Evolutionary conservation across 2,888 invertebrate species (phyloP).

Genomic region (Leucophora obtusa): DNA sequence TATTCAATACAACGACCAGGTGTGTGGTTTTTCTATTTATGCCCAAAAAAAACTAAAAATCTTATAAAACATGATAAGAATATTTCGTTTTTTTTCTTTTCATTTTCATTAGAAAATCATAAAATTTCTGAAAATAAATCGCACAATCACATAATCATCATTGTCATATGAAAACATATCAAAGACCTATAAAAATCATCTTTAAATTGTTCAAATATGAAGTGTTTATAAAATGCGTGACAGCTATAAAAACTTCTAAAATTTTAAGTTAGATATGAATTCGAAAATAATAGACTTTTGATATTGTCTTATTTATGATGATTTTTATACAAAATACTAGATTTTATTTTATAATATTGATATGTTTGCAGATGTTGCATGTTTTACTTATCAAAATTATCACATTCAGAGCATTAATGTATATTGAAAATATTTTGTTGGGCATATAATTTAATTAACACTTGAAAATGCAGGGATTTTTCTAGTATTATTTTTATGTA

Average conservation of each 20-base stretch:
- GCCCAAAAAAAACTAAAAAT: constrained; percentile 29
- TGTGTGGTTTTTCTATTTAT: constrained; percentile 56
- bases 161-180: constrained; percentile 70
- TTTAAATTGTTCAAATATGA: constrained; percentile 49
- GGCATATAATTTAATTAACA: constrained; percentile 49
- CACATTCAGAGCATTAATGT: constrained; percentile 35
- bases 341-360: constrained; percentile 17
- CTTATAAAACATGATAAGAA: constrained; percentile 53
- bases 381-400: constrained; percentile 32
- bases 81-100: constrained; percentile 7
- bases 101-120: constrained; percentile 38
- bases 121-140: constrained; percentile 38
- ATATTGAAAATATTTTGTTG: not conserved
- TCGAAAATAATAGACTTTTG: constrained; percentile 51
- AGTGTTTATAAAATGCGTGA: constrained; percentile 69
- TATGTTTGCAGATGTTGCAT: constrained; percentile 64
- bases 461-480: constrained; percentile 9
- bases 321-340: not conserved
- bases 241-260: constrained; percentile 68
- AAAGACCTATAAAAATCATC: constrained; percentile 68
- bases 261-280: constrained; percentile 32
- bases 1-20: constrained; percentile 51
- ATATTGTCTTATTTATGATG: constrained; percentile 34
- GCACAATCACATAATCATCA: constrained; percentile 43
- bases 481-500: constrained; percentile 16